phyloP scores from a whole-genome alignment of 2,888 invertebrate genomes.

The Linyphia triangularis region DNA sequence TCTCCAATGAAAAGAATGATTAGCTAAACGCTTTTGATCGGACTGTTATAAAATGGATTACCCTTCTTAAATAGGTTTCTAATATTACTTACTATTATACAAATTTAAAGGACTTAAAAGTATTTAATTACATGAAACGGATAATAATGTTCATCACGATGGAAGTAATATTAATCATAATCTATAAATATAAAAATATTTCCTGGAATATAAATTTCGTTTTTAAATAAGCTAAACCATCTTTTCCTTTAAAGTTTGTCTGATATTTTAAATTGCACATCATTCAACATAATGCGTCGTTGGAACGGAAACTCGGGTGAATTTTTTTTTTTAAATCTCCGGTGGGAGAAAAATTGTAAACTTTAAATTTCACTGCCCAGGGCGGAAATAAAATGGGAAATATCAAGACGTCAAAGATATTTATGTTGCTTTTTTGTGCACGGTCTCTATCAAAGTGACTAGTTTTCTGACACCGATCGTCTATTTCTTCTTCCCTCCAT shows the following conservation, averaged over 20 bases:
- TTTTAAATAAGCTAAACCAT: background rate
- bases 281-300: background rate
- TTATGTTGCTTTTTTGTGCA: slow-evolving; percentile 47
- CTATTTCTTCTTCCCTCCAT: slow-evolving; percentile 33
- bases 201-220: too few relatives aligned
- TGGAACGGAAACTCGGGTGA: background rate
- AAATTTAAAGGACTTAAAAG: too few relatives aligned
- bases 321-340: background rate
- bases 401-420: slow-evolving; percentile 63
- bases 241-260: background rate
- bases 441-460: slow-evolving; percentile 33
- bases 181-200: too few relatives aligned
- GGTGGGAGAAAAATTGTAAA: slow-evolving; percentile 33
- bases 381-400: slow-evolving; percentile 48
- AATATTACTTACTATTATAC: too few relatives aligned
- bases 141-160: too few relatives aligned
- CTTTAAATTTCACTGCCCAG: slow-evolving; percentile 54
- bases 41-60: too few relatives aligned
- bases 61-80: too few relatives aligned
- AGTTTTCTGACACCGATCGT: slow-evolving; percentile 36
- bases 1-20: too few relatives aligned
- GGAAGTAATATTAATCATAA: too few relatives aligned
- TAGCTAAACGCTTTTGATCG: too few relatives aligned
- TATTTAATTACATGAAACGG: too few relatives aligned
- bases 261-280: slow-evolving; percentile 8